A percentile compares a stretch with the other conserved stretches of the same genome.
Conservation (phyloP, 2,888 invertebrate genomes). For the Ophioninae sp. region DNA sequence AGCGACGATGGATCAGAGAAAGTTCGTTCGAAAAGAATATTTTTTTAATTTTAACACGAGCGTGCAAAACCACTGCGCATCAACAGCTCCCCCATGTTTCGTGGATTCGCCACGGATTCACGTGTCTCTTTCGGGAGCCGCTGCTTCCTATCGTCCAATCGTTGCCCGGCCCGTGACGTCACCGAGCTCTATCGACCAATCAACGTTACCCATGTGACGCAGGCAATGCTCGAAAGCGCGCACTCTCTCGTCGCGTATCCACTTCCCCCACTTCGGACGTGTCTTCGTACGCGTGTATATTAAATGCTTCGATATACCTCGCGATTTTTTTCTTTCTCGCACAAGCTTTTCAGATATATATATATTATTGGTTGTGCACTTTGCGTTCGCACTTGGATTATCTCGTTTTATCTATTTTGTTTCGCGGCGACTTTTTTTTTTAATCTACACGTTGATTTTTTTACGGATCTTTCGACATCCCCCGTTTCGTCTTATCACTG, state of each 20-base stretch:
- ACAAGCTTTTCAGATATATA: constrained; percentile 5
- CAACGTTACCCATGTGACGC: constrained; percentile 81
- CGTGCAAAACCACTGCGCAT: constrained; percentile 79
- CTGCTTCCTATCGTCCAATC: constrained; percentile 77
- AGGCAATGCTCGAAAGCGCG: constrained; percentile 73
- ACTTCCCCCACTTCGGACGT: neutral
- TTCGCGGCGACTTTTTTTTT: neutral
- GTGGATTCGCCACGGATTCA: constrained; percentile 76
- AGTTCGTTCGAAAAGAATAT: constrained; percentile 76
- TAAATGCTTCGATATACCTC: constrained; percentile 34
- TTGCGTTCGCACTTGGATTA: constrained; percentile 47
- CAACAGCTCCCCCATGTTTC: constrained; percentile 80
- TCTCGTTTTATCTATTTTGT: neutral
- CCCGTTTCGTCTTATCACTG: constrained; percentile 15
- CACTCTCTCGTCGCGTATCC: constrained; percentile 33
- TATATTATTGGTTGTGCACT: constrained; percentile 35
- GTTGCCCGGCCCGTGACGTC: constrained; percentile 78
- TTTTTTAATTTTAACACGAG: constrained; percentile 67
- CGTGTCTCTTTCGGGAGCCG: constrained; percentile 79
- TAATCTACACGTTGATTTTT: neutral
- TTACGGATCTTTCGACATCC: neutral
- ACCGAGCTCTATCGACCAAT: constrained; percentile 82
- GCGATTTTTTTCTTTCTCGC: constrained; percentile 28
- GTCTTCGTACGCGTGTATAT: constrained; percentile 21
- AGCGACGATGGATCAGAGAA: constrained; percentile 79